These are phyloP conservation scores for Astatoreochromis straeleni DNA, from an alignment of 2,113 vertebrate species.

Conservation along the genomic window DNA sequence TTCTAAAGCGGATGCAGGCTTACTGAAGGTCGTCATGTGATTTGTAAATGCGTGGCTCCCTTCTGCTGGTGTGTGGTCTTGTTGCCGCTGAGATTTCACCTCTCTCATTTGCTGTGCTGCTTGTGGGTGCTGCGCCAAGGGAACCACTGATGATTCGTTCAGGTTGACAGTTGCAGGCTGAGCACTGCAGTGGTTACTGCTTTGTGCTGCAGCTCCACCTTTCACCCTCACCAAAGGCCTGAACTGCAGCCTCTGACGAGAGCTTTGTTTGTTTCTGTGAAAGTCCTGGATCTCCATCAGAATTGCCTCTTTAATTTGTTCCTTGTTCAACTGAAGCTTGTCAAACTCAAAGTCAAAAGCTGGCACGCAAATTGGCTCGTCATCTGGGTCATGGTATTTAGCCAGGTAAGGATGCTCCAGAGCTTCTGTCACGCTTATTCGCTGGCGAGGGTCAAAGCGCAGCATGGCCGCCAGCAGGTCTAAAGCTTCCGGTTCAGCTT, in stretches of 20 bases:
- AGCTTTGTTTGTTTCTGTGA: slow-evolving; percentile 77
- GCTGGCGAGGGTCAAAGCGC: slow-evolving; percentile 80
- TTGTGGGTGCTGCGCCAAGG: slow-evolving; percentile 21
- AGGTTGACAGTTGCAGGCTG: slow-evolving; percentile 44
- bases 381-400: slow-evolving; percentile 90
- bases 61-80: slow-evolving; percentile 30
- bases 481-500: slow-evolving; percentile 77
- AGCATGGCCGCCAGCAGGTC: slow-evolving; percentile 80
- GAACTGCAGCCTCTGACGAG: slow-evolving; percentile 81
- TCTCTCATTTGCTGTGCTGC: slow-evolving; percentile 26
- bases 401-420: slow-evolving; percentile 82
- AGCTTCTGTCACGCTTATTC: slow-evolving; percentile 80
- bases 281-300: slow-evolving; percentile 88
- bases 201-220: neutral
- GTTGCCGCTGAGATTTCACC: slow-evolving; percentile 37
- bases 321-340: slow-evolving; percentile 70
- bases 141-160: slow-evolving; percentile 10
- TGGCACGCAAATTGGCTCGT: slow-evolving; percentile 89
- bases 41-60: slow-evolving; percentile 20
- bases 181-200: slow-evolving; percentile 5
- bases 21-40: slow-evolving; percentile 39
- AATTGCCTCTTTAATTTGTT: slow-evolving; percentile 91
- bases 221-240: slow-evolving; percentile 67
- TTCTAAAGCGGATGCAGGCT: slow-evolving; percentile 27
- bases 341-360: slow-evolving; percentile 94